Conservation (phyloP, 2,888 invertebrate genomes). For the Pinctada fucata region DNA sequence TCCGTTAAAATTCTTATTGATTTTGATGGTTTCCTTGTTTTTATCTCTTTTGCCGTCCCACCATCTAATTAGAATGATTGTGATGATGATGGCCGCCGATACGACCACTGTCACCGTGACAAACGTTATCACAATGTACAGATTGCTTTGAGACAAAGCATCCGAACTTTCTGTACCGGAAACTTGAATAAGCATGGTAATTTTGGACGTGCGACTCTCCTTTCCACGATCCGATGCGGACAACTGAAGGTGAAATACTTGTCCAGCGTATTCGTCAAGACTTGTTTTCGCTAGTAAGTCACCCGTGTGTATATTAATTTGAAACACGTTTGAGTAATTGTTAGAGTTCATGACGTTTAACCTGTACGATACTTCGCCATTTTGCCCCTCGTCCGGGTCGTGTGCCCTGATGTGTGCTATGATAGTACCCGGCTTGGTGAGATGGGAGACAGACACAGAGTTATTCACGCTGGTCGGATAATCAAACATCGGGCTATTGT, state of each 20-base stretch:
- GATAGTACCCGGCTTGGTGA: constrained; percentile 35
- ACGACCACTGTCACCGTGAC: constrained; percentile 54
- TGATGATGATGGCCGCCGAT: constrained; percentile 47
- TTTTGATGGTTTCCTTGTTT: background rate
- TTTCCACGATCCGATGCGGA: constrained; percentile 41
- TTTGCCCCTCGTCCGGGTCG: constrained; percentile 46
- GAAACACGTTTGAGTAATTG: constrained; percentile 37
- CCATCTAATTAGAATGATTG: constrained; percentile 50
- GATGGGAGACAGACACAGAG: constrained; percentile 51
- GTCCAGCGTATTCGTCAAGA: constrained; percentile 23
- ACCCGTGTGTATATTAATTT: constrained; percentile 40
- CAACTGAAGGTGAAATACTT: constrained; percentile 27
- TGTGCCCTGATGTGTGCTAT: constrained; percentile 39
- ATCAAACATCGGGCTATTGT: constrained; percentile 50
- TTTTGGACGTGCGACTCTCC: constrained; percentile 19
- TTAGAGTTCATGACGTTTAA: constrained; percentile 30
- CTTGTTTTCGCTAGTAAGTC: constrained; percentile 39
- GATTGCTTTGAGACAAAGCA: constrained; percentile 37
- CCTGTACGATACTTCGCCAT: constrained; percentile 38
- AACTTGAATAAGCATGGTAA: constrained; percentile 25
- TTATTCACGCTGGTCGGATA: constrained; percentile 55
- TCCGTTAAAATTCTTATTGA: background rate
- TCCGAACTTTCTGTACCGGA: constrained; percentile 11
- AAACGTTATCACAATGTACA: constrained; percentile 54
- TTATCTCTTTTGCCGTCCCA: constrained; percentile 35